Conservation (phyloP, 30 jellyfish, hydroid and myxozoan species). For the Mastigias papua region DNA sequence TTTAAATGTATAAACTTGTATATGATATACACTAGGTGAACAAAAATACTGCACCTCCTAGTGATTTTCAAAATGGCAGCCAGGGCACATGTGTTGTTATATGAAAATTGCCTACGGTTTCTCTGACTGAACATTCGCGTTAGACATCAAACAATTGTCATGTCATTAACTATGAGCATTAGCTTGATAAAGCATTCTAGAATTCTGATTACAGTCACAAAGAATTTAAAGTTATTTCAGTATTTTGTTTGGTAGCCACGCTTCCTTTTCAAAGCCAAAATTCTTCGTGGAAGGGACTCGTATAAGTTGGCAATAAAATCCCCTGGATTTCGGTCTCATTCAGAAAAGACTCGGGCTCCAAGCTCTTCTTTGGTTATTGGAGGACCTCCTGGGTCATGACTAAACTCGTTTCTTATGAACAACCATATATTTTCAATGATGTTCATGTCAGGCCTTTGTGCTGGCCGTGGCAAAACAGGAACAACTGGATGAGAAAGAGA, state of each 20-base stretch:
- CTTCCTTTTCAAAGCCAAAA: neutral
- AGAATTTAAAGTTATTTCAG: neutral
- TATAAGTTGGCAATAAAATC: neutral
- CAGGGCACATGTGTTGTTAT: too few species aligned
- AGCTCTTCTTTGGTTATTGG: neutral
- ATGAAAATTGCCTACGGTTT: neutral
- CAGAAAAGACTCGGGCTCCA: neutral
- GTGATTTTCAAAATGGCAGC: too few species aligned
- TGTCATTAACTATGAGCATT: neutral
- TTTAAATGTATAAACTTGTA: too few species aligned
- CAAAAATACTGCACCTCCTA: too few species aligned
- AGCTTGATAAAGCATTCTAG: neutral
- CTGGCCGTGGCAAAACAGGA: slow-evolving; percentile 25
- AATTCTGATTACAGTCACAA: neutral
- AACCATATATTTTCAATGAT: slow-evolving; percentile 26
- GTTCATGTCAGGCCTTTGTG: slow-evolving; percentile 44
- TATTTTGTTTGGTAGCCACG: slow-evolving; percentile 48
- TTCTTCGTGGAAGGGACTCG: slow-evolving; percentile 31
- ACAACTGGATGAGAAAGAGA: neutral
- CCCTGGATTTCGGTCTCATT: neutral
- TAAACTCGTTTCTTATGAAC: slow-evolving; percentile 5
- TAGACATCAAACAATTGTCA: neutral
- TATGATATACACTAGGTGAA: too few species aligned
- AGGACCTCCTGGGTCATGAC: slow-evolving; percentile 8
- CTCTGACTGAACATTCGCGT: neutral